A percentile compares a stretch with the other conserved stretches of the same genome.
phyloP scores from a whole-genome alignment of 2,797 vertebrate genomes.

The Molossus alvarezi region DNA sequence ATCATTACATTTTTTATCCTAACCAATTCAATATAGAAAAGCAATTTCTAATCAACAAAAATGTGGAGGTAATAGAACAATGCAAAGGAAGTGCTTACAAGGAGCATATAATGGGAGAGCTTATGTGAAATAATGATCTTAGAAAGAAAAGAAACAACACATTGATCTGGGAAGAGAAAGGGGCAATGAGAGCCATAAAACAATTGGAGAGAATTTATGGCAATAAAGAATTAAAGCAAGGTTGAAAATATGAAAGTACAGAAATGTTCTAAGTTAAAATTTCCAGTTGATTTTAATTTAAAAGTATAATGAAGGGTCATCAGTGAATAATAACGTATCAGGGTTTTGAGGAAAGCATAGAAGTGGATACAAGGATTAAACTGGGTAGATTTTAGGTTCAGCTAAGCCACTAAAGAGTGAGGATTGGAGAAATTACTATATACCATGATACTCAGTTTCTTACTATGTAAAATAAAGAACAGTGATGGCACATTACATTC shows the following conservation, averaged over 20 bases:
- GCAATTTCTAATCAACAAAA: constrained; percentile 9
- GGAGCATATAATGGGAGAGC: neutral
- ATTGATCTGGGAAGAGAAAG: constrained; percentile 61
- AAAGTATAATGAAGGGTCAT: constrained; percentile 38
- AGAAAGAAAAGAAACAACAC: constrained; percentile 61
- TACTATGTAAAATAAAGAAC: neutral
- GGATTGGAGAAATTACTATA: constrained; percentile 2
- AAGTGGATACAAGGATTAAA: neutral
- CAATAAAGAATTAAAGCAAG: constrained; percentile 45
- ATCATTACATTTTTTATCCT: constrained; percentile 32
- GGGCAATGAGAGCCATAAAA: neutral
- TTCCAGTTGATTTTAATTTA: neutral
- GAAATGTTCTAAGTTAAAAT: neutral
- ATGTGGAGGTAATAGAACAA: neutral
- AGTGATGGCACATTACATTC: neutral
- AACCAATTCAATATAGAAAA: constrained; percentile 20
- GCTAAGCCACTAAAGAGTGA: neutral
- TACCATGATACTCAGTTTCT: neutral
- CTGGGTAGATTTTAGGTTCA: neutral
- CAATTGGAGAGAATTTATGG: neutral
- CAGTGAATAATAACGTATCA: neutral
- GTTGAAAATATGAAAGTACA: neutral
- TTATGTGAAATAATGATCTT: constrained; percentile 67
- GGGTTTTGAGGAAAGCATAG: neutral
- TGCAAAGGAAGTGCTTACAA: neutral